Evolutionary conservation across 2,113 vertebrate species (phyloP), one percentile per base, ranked within the genome.

Genomic region (Papio anubis): DNA sequence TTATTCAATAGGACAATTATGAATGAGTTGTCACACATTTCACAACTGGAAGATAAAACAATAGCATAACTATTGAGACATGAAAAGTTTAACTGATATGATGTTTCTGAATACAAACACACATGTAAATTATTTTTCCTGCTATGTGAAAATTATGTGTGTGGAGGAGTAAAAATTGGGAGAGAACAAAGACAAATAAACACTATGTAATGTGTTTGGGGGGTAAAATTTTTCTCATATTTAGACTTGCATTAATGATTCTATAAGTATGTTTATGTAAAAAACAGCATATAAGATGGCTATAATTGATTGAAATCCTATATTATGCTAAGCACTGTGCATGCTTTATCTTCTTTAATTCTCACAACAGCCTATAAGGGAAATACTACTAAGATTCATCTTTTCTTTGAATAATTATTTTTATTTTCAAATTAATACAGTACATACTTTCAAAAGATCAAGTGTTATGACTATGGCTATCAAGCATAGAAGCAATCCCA

Each of bases 231-330:
- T 64, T 95, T 97, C 76, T 97, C 43, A 45, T 81, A 76, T 85
- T 93, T 97, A 92, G 80, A 90, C 27, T 52, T 96, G 57, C 88
- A 88, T 88, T 98, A 95, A 97, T 96, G 96, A 70, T 96, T 96
- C 97, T 88, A 94, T 96, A 97, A 93, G 85, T 93, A 81, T 88
- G 55, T 57, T 95, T 93, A 14, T 86, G 40, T 84, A 84, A 95
- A 90, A 92, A 93, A n/a, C 68, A 89, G 52, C 81, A 87, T 79
- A 93, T 76, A 81, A 93, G 96, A 89, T 96, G 78, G 38, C 85
- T 93, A 50, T 88, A 55, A 96, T 97, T 97, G 84, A 96, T 95
- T 95, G 80, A 94, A 52, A 84, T 64, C 14, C 43, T 90, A 38
- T 66, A 81, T 96, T 96, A 92, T 59, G 43, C 43, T 81, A 88